phyloP scores from a whole-genome alignment of 92 coral and sea anemone genomes.

The Bergia puertoricense region DNA sequence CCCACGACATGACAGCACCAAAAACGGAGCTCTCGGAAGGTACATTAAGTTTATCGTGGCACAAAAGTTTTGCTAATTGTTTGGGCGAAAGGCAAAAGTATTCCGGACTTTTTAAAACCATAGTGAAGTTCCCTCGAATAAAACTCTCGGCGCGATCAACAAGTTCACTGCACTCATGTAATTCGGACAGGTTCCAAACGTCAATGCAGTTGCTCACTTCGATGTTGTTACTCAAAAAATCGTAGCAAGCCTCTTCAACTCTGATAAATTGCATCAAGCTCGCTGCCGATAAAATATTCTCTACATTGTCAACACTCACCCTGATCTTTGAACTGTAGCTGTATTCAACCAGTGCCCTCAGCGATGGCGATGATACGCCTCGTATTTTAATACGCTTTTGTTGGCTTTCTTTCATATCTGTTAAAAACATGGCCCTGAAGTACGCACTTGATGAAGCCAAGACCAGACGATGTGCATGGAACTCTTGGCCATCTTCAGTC shows the following conservation, averaged over 20 bases:
- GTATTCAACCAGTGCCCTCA: slow-evolving; percentile 76
- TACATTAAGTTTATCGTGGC: slow-evolving; percentile 89
- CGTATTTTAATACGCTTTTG: slow-evolving; percentile 71
- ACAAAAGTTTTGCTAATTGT: slow-evolving; percentile 72
- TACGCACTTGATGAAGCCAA: slow-evolving; percentile 92
- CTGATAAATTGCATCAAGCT: slow-evolving; percentile 86
- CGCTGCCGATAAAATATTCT: slow-evolving; percentile 77
- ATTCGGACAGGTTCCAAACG: slow-evolving; percentile 92
- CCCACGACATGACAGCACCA: slow-evolving; percentile 87
- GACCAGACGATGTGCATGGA: slow-evolving; percentile 84
- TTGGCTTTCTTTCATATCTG: slow-evolving; percentile 96
- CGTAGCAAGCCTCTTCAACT: slow-evolving; percentile 93
- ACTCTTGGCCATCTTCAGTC: slow-evolving; percentile 84
- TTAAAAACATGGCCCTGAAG: slow-evolving; percentile 95
- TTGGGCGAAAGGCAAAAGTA: slow-evolving; percentile 65
- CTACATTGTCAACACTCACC: slow-evolving; percentile 73
- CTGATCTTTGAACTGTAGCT: slow-evolving; percentile 73
- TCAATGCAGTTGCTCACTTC: slow-evolving; percentile 81
- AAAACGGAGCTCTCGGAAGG: slow-evolving; percentile 86
- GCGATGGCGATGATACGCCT: slow-evolving; percentile 73
- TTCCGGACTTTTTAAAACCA: slow-evolving; percentile 81
- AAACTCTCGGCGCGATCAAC: slow-evolving; percentile 74
- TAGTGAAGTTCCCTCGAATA: slow-evolving; percentile 81
- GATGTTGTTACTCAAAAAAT: slow-evolving; percentile 80
- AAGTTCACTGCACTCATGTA: slow-evolving; percentile 74